Conservation (phyloP, 2,888 invertebrate genomes). For the Andrena minutula region DNA sequence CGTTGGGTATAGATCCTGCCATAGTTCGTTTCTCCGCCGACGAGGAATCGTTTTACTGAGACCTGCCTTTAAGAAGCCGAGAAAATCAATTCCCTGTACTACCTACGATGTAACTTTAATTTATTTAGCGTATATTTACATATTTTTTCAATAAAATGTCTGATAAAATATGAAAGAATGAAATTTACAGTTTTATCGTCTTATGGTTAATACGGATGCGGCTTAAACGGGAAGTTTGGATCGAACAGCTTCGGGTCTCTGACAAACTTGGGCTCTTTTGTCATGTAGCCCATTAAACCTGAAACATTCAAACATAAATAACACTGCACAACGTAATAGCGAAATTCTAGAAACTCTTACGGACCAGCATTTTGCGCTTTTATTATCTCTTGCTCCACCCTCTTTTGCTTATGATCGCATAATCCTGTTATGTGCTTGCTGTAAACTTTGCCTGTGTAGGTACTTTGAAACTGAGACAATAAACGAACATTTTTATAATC, state of each 20-base stretch:
- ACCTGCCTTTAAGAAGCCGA: background rate
- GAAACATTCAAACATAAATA: constrained; percentile 63
- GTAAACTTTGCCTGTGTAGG: constrained; percentile 96
- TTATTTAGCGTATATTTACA: constrained; percentile 30
- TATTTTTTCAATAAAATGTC: constrained; percentile 10
- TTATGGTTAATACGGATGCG: constrained; percentile 88
- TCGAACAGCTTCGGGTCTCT: constrained; percentile 97
- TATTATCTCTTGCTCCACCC: constrained; percentile 90
- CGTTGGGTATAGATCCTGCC: constrained; percentile 85
- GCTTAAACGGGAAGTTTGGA: constrained; percentile 92
- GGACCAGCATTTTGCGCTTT: constrained; percentile 91
- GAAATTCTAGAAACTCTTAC: background rate
- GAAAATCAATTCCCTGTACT: background rate
- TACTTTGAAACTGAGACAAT: constrained; percentile 97
- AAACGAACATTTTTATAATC: constrained; percentile 96
- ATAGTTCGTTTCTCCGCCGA: constrained; percentile 86
- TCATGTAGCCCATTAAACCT: constrained; percentile 93
- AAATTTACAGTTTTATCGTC: constrained; percentile 20
- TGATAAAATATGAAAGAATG: constrained; percentile 71
- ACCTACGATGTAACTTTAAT: constrained; percentile 10
- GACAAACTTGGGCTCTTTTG: constrained; percentile 92
- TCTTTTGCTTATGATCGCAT: constrained; percentile 92
- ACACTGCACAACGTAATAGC: background rate
- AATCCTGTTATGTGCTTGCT: constrained; percentile 97
- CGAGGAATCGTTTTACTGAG: constrained; percentile 85